These are phyloP conservation scores for Brevipalpus yothersi DNA, from an alignment of 1,140 invertebrate genomes.

Conservation along the genomic window DNA sequence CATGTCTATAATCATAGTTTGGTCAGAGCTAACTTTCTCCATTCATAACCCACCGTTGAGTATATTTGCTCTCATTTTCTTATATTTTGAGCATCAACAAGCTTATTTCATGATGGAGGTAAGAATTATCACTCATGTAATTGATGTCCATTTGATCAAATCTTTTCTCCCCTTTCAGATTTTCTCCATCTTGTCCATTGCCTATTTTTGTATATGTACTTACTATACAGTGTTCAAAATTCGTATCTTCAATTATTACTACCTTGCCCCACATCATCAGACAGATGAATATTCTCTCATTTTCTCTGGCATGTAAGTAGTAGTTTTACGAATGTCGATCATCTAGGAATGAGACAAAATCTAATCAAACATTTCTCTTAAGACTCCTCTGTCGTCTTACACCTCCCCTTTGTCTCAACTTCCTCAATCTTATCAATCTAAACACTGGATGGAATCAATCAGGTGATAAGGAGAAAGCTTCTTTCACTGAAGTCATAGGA, in stretches of 20 bases:
- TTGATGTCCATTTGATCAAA: neutral
- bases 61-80: constrained; percentile 76
- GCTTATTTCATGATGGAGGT: constrained; percentile 91
- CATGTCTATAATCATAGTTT: constrained; percentile 75
- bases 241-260: constrained; percentile 83
- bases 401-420: constrained; percentile 93
- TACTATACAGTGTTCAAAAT: constrained; percentile 95
- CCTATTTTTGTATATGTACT: constrained; percentile 86
- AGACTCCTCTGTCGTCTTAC: constrained; percentile 88
- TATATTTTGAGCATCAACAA: constrained; percentile 47
- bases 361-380: neutral
- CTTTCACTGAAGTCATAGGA: constrained; percentile 95
- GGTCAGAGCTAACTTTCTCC: constrained; percentile 94
- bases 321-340: constrained; percentile 9
- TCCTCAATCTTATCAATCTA: constrained; percentile 88
- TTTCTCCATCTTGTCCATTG: constrained; percentile 63
- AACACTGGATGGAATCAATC: constrained; percentile 82
- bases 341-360: neutral
- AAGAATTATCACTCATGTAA: constrained; percentile 5
- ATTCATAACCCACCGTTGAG: constrained; percentile 58
- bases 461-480: constrained; percentile 43
- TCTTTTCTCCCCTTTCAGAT: constrained; percentile 31
- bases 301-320: constrained; percentile 66
- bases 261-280: constrained; percentile 84
- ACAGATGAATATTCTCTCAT: constrained; percentile 97